Evolutionary conservation across 1,140 invertebrate genomes (phyloP).

Genomic region (Adoxophyes honmai): DNA sequence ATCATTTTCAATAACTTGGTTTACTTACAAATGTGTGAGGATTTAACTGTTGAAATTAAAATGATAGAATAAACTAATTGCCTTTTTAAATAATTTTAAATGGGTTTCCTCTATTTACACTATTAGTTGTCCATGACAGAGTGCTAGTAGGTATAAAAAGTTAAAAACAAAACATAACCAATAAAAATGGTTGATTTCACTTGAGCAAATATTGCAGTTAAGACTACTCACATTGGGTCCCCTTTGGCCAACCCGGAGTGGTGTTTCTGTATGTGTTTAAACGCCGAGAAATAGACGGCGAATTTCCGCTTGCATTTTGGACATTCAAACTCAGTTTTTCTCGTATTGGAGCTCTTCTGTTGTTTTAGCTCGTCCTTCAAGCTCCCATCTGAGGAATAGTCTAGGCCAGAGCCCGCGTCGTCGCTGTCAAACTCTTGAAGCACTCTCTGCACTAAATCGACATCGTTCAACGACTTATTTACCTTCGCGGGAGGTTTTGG

Average conservation of each 20-base stretch:
- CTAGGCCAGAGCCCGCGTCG: background rate
- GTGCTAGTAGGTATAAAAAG: too few species aligned
- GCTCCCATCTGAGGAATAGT: background rate
- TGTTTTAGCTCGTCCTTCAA: background rate
- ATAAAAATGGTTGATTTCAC: too few species aligned
- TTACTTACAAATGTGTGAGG: too few species aligned
- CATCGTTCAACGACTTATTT: background rate
- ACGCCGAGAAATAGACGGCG: constrained; percentile 37
- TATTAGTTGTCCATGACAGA: too few species aligned
- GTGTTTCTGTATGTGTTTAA: constrained; percentile 49
- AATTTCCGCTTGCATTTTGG: constrained; percentile 39
- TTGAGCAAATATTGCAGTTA: too few species aligned
- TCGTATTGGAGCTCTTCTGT: background rate
- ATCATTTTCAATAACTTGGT: too few species aligned
- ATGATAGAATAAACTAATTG: too few species aligned
- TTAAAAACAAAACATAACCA: too few species aligned
- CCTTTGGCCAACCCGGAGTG: constrained; percentile 36
- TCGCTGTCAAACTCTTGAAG: background rate
- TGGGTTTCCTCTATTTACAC: too few species aligned
- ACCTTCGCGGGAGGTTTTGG: background rate
- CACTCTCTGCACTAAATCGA: background rate
- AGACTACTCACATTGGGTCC: constrained; percentile 47
- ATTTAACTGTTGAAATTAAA: too few species aligned
- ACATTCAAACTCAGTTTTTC: constrained; percentile 40
- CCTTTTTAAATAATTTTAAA: too few species aligned